These are phyloP conservation scores for Clarias fuscus DNA, from an alignment of 2,797 vertebrate species.

Conservation along the genomic window DNA sequence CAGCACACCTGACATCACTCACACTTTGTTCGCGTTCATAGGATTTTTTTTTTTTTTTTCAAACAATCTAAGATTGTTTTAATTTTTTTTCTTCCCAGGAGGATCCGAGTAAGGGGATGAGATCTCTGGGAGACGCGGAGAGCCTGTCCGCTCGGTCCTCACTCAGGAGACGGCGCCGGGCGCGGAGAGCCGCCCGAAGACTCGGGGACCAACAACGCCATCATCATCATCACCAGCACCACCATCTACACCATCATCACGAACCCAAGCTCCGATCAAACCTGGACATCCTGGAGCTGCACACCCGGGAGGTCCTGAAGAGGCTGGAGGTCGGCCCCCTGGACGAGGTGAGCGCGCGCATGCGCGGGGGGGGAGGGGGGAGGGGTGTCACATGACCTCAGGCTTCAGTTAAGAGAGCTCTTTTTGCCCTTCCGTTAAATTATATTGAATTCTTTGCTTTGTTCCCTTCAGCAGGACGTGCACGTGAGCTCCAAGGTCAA, in stretches of 20 bases:
- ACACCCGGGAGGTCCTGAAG: constrained; percentile 91
- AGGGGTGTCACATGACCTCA: no score
- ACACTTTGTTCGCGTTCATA: neutral
- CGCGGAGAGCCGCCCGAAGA: constrained; percentile 81
- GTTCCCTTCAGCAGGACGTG: constrained; percentile 71
- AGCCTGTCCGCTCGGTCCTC: constrained; percentile 82
- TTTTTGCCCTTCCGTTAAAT: no score
- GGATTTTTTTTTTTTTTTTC: neutral
- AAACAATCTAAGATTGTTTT: no score
- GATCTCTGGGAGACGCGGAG: constrained; percentile 90
- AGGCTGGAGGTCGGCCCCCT: constrained; percentile 91
- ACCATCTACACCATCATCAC: constrained; percentile 64
- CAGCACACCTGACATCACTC: neutral
- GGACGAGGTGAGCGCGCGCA: constrained; percentile 81
- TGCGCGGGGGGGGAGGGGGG: no score
- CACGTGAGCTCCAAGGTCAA: constrained; percentile 83
- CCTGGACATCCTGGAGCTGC: constrained; percentile 93
- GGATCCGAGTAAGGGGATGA: constrained; percentile 84
- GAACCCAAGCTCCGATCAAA: constrained; percentile 84
- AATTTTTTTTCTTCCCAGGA: constrained; percentile 52
- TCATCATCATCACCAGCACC: constrained; percentile 56
- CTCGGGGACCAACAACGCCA: constrained; percentile 78
- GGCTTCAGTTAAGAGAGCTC: no score
- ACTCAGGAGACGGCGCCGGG: constrained; percentile 83
- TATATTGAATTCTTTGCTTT: neutral